phyloP scores from a whole-genome alignment of 2,888 invertebrate species.

The Cerceris rybyensis region DNA sequence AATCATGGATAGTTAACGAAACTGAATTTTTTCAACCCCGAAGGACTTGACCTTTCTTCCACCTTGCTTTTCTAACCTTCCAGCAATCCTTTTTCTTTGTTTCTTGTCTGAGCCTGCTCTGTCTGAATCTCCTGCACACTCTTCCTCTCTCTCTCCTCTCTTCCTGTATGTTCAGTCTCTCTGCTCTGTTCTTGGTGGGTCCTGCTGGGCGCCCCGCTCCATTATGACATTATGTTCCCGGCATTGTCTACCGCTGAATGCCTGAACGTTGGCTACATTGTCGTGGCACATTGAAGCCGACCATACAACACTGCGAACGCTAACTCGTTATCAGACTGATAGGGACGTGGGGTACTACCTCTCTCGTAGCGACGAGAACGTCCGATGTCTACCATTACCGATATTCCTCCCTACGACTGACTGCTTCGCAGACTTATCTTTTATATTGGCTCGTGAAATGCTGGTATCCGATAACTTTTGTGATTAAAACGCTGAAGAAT shows the following conservation, averaged over 20 bases:
- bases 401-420: constrained; percentile 41
- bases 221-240: constrained; percentile 80
- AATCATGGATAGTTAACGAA: constrained; percentile 69
- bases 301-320: constrained; percentile 76
- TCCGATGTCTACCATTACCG: constrained; percentile 53
- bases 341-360: constrained; percentile 69
- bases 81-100: constrained; percentile 38
- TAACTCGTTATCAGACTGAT: constrained; percentile 80
- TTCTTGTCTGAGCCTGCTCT: constrained; percentile 27
- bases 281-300: constrained; percentile 78
- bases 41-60: constrained; percentile 18
- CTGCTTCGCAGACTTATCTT: constrained; percentile 46
- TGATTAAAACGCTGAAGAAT: not conserved
- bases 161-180: constrained; percentile 13
- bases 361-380: constrained; percentile 39
- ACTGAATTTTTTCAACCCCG: constrained; percentile 55
- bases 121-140: constrained; percentile 1
- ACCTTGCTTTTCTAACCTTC: not conserved
- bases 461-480: not conserved
- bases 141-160: constrained; percentile 12
- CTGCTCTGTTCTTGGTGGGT: constrained; percentile 65
- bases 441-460: constrained; percentile 23
- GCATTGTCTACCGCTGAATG: constrained; percentile 80
- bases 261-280: constrained; percentile 81
- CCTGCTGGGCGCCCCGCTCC: constrained; percentile 73